Percentiles rank a stretch among this genome's conserved stretches.
Evolutionary conservation across 2,888 invertebrate genomes (phyloP).

Genomic region (Hesperia comma): DNA sequence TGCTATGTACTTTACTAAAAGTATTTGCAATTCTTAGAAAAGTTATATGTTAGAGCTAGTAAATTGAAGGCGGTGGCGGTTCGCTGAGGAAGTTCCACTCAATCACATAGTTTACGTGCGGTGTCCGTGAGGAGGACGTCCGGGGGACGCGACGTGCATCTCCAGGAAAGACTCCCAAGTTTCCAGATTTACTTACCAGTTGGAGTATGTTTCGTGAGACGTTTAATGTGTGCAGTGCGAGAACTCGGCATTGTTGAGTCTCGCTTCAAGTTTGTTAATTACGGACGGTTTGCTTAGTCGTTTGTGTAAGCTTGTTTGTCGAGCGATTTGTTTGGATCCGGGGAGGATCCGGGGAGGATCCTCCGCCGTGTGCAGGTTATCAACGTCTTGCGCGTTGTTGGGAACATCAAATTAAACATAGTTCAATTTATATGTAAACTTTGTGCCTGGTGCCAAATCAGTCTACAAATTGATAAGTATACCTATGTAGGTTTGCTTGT

Average conservation of each 20-base stretch:
- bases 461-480: too few relatives aligned
- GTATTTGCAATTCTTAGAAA: too few relatives aligned
- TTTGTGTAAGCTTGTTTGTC: constrained; percentile 1
- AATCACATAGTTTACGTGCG: background rate
- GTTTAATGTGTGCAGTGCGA: background rate
- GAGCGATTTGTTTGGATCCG: background rate
- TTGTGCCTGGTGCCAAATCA: too few relatives aligned
- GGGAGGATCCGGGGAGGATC: background rate
- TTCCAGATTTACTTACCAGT: background rate
- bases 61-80: too few relatives aligned
- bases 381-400: too few relatives aligned
- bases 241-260: constrained; percentile 1
- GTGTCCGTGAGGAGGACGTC: background rate
- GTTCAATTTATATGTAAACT: too few relatives aligned
- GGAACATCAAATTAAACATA: too few relatives aligned
- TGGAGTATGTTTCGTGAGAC: background rate
- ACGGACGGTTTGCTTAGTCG: background rate
- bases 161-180: background rate
- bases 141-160: background rate
- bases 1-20: too few relatives aligned
- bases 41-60: too few relatives aligned
- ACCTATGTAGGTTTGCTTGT: too few relatives aligned
- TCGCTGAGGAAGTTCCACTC: background rate
- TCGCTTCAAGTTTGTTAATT: constrained; percentile 9
- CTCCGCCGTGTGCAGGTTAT: too few relatives aligned